phyloP scores from a whole-genome alignment of 2,113 vertebrate genomes.

The Otis tarda region DNA sequence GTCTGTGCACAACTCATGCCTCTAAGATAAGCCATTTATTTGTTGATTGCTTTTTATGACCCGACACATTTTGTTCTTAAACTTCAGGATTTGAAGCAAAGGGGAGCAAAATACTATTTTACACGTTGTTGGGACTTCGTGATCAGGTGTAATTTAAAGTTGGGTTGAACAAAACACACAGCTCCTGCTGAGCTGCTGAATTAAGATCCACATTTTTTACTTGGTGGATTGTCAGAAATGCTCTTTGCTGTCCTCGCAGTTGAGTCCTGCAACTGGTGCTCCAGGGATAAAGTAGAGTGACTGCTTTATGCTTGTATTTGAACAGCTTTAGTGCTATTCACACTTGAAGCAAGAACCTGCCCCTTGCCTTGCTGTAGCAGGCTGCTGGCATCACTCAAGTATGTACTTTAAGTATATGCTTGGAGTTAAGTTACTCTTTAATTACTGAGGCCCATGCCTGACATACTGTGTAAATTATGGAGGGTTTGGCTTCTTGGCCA shows the following conservation, averaged over 20 bases:
- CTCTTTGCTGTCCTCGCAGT: background rate
- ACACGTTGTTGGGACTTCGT: background rate
- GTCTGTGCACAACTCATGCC: background rate
- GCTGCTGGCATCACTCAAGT: background rate
- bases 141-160: background rate
- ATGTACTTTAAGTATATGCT: background rate
- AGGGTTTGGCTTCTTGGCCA: slow-evolving; percentile 2
- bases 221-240: background rate
- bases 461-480: background rate
- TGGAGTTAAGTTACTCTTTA: slow-evolving; percentile 26
- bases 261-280: accelerated
- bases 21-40: background rate
- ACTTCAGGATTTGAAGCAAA: background rate
- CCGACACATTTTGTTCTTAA: background rate
- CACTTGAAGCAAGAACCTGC: background rate
- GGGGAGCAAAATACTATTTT: background rate
- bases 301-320: background rate
- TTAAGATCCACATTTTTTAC: background rate
- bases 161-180: background rate
- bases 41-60: background rate
- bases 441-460: background rate
- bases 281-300: background rate
- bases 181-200: background rate
- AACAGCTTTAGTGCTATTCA: background rate
- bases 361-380: background rate